Conservation (phyloP, 2,888 invertebrate species). For the Drosophila limbata region DNA sequence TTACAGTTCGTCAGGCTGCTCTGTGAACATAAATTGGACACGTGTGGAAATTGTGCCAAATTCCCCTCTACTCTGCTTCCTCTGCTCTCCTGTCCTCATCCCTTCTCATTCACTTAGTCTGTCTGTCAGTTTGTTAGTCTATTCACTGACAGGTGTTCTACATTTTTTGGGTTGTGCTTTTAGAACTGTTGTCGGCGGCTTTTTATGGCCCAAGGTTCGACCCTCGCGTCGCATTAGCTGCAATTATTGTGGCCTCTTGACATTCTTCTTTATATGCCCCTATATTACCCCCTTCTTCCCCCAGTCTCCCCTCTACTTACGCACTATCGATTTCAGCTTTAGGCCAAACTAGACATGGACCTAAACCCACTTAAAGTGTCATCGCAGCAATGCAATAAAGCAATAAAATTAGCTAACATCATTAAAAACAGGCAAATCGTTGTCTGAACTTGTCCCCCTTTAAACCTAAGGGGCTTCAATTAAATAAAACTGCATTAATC, state of each 20-base stretch:
- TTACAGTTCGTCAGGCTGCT: constrained; percentile 42
- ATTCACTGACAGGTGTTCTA: constrained; percentile 59
- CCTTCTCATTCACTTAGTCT: background rate
- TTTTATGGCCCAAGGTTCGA: constrained; percentile 73
- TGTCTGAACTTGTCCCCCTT: constrained; percentile 64
- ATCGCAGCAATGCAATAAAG: constrained; percentile 49
- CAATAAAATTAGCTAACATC: constrained; percentile 51
- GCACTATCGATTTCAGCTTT: constrained; percentile 64
- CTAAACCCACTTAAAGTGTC: constrained; percentile 59
- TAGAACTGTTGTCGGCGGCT: constrained; percentile 21
- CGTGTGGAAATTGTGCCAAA: constrained; percentile 44
- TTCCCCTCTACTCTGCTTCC: constrained; percentile 1
- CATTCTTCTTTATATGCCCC: constrained; percentile 71
- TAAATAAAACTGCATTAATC: constrained; percentile 29
- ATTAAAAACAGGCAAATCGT: constrained; percentile 33
- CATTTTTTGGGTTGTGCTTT: constrained; percentile 47
- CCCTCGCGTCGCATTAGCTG: constrained; percentile 74
- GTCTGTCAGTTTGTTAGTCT: constrained; percentile 10
- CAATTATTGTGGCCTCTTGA: constrained; percentile 81
- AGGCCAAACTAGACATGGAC: constrained; percentile 21
- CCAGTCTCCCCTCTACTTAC: constrained; percentile 38
- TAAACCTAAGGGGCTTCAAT: constrained; percentile 64
- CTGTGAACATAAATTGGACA: constrained; percentile 53
- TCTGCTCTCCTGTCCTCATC: background rate
- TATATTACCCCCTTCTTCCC: background rate